Evolutionary conservation across 2,888 invertebrate species (phyloP).

Genomic region (Phorcus lineatus): DNA sequence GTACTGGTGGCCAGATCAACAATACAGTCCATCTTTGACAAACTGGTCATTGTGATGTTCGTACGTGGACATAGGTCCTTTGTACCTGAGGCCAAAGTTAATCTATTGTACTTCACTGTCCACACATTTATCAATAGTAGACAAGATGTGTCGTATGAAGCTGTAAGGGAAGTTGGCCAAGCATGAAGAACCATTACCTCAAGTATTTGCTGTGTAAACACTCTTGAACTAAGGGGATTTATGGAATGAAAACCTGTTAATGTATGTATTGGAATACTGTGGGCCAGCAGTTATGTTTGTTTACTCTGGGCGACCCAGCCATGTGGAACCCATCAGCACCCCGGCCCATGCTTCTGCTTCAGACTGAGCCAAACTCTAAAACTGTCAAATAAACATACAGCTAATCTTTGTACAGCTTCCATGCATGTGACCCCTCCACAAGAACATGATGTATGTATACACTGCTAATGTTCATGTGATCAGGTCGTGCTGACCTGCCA

Average conservation of each 20-base stretch:
- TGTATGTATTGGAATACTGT: conserved; percentile 4
- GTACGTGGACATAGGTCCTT: too few species aligned
- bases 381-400: conserved; percentile 24
- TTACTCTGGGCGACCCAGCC: background rate
- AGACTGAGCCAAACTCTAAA: conserved; percentile 10
- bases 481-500: too few species aligned
- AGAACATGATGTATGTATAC: too few species aligned
- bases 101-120: too few species aligned
- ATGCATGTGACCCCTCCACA: too few species aligned
- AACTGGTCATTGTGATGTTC: too few species aligned
- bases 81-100: too few species aligned
- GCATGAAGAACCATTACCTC: conserved; percentile 2
- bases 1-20: too few species aligned
- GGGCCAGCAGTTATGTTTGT: conserved; percentile 1
- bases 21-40: too few species aligned
- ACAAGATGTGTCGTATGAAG: background rate
- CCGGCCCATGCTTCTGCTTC: background rate
- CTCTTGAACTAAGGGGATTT: background rate
- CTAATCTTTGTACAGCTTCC: conserved; percentile 2
- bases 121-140: too few species aligned
- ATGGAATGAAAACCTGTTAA: conserved; percentile 14
- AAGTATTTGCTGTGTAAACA: conserved; percentile 17
- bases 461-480: too few species aligned
- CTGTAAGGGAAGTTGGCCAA: background rate
- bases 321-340: conserved; percentile 13